Evolutionary conservation across 2,113 vertebrate species (phyloP).

Genomic region (Mellivora capensis): DNA sequence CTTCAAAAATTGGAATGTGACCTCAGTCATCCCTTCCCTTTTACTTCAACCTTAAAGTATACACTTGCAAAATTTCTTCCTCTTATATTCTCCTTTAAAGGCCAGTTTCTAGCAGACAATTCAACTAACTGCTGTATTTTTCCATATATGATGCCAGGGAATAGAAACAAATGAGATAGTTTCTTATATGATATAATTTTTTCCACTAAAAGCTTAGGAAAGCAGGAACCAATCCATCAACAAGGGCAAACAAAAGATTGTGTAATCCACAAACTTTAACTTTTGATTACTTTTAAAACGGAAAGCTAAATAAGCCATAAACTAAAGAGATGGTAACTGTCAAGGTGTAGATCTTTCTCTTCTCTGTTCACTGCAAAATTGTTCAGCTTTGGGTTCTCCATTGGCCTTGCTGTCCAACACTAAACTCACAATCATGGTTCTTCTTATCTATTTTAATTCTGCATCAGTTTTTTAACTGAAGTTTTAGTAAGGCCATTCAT

Average conservation of each 20-base stretch:
- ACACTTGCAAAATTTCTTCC: conserved; percentile 78
- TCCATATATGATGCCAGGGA: conserved; percentile 85
- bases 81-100: conserved; percentile 84
- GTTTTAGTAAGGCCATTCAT: background rate
- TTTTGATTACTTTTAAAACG: conserved; percentile 70
- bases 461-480: background rate
- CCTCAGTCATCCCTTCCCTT: conserved; percentile 64
- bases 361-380: background rate
- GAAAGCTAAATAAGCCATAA: conserved; percentile 63
- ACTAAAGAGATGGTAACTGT: conserved; percentile 38
- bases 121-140: conserved; percentile 83
- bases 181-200: conserved; percentile 86
- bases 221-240: conserved; percentile 80
- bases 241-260: conserved; percentile 78
- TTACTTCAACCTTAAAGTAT: conserved; percentile 74
- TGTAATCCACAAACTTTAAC: conserved; percentile 70
- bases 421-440: background rate
- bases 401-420: background rate
- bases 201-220: conserved; percentile 82
- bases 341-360: background rate
- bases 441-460: background rate
- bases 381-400: background rate
- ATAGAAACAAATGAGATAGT: conserved; percentile 76
- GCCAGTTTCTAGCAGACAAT: conserved; percentile 81
- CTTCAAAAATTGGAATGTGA: conserved; percentile 70